These are phyloP conservation scores for Limenitis camilla DNA, from an alignment of 2,888 invertebrate species.

Conservation along the genomic window DNA sequence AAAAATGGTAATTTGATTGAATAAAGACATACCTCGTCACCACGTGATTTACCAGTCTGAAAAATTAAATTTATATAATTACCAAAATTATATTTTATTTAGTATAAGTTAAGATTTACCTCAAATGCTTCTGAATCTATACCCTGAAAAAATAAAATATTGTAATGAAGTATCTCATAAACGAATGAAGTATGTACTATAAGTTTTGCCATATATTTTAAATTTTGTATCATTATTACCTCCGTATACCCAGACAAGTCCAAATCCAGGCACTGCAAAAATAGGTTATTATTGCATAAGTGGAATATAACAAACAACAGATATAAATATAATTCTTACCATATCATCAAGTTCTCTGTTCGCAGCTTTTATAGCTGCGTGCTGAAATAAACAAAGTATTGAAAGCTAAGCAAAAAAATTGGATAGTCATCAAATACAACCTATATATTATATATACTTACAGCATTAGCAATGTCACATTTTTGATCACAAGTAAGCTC, in stretches of 20 bases:
- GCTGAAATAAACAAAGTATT: constrained; percentile 41
- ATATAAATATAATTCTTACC: constrained; percentile 34
- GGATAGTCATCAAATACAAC: constrained; percentile 2
- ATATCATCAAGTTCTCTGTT: constrained; percentile 60
- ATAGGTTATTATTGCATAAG: constrained; percentile 15
- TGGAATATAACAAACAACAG: constrained; percentile 1
- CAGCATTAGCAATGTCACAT: constrained; percentile 58
- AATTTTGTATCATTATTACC: constrained; percentile 30
- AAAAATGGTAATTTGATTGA: background rate
- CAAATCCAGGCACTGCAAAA: constrained; percentile 57
- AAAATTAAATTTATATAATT: constrained; percentile 25
- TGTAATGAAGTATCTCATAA: background rate
- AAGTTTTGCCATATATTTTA: background rate
- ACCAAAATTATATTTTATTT: background rate
- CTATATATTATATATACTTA: constrained; percentile 33
- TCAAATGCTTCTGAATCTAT: constrained; percentile 59
- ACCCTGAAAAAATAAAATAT: constrained; percentile 43
- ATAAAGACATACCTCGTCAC: constrained; percentile 42
- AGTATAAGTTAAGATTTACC: constrained; percentile 31
- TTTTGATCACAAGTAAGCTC: constrained; percentile 60
- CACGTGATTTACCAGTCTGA: constrained; percentile 54
- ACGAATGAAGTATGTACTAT: background rate
- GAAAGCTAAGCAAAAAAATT: background rate
- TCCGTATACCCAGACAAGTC: constrained; percentile 59
- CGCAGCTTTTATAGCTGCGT: constrained; percentile 58